Conservation (phyloP, 2,797 vertebrate species). For the Vipera latastei region DNA sequence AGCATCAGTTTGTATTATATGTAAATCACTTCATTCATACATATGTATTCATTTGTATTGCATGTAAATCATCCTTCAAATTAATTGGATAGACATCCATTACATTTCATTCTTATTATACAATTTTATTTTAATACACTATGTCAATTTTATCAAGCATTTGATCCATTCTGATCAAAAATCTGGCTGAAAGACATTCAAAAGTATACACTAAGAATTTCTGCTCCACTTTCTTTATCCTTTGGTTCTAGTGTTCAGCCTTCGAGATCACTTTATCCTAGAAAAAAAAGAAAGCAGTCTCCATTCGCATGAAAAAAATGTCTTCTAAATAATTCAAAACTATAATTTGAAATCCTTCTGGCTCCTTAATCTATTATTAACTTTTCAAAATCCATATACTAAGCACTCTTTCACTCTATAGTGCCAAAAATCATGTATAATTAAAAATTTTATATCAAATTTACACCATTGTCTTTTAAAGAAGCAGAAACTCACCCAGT, state of each 20-base stretch:
- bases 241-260: not conserved
- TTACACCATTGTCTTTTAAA: not conserved
- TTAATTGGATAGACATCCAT: not conserved
- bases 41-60: not conserved
- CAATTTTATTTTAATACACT: not conserved
- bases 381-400: not conserved
- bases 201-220: not conserved
- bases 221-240: not conserved
- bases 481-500: not conserved
- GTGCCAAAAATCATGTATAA: not conserved
- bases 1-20: no score
- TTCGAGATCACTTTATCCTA: not conserved
- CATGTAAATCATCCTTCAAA: not conserved
- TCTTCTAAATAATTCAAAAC: not conserved
- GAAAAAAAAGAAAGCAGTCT: not conserved
- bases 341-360: not conserved
- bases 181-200: not conserved
- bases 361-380: not conserved
- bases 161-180: not conserved
- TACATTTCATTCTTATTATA: not conserved
- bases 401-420: not conserved
- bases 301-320: not conserved
- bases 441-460: not conserved
- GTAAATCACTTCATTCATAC: not conserved
- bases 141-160: not conserved